A percentile compares a stretch with the other conserved stretches of the same genome.
phyloP scores from a whole-genome alignment of 2,797 vertebrate species.

The Chloroceryle inda region DNA sequence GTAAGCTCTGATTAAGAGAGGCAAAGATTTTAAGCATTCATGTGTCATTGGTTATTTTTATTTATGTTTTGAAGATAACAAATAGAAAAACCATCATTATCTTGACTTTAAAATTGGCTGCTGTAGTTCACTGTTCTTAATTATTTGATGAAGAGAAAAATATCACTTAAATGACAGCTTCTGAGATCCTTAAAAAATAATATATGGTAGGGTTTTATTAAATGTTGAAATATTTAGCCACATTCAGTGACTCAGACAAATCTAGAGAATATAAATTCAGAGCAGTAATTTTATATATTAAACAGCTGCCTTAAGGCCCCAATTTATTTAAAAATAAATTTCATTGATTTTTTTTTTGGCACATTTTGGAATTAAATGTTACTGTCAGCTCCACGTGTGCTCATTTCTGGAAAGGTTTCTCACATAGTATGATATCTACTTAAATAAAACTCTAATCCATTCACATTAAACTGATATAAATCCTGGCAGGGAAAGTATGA shows the following conservation, averaged over 20 bases:
- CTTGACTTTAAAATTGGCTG: not conserved
- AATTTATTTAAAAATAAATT: constrained; percentile 49
- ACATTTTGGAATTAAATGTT: constrained; percentile 41
- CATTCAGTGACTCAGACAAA: constrained; percentile 53
- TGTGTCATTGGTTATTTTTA: not conserved
- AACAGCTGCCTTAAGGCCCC: constrained; percentile 38
- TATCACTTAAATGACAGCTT: not conserved
- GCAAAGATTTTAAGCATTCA: not conserved
- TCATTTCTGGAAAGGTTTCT: not conserved
- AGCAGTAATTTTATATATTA: constrained; percentile 38
- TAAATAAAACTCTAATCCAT: not conserved
- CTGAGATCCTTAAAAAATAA: not conserved
- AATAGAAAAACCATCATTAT: not conserved
- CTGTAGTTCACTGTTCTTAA: constrained; percentile 1
- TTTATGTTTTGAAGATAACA: not conserved
- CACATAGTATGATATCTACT: accelerated
- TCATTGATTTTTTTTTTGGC: not conserved
- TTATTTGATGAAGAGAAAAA: constrained; percentile 15
- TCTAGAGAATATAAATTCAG: constrained; percentile 20
- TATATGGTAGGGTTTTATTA: constrained; percentile 25
- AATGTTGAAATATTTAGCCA: constrained; percentile 58
- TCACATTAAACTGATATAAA: not conserved
- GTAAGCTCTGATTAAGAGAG: not conserved
- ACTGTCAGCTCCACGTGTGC: not conserved
- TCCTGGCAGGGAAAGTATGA: not conserved